Evolutionary conservation across 2,113 vertebrate species (phyloP), one percentile per base, ranked within the genome.

Genomic region (Gadus chalcogrammus): DNA sequence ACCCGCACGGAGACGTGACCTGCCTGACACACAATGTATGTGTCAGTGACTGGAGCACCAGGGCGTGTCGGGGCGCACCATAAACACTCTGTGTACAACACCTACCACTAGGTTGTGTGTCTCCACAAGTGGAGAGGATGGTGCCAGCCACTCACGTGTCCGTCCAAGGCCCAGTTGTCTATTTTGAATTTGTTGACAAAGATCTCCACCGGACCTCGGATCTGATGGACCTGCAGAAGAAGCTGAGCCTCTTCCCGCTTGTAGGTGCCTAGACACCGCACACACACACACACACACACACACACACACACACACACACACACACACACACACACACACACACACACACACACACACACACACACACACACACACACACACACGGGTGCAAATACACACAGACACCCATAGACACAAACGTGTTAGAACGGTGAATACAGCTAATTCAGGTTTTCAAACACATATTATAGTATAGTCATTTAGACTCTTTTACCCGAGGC

Each of bases 101-200:
- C 72, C 59, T 20, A 69, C 67, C 0, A 48, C 42, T 48, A 48
- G 42, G 8, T 48, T 48, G 42, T 48, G 11, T 48, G 2, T 48
- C 42, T 8, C 6, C 31, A 35, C 31, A 9, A 48, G 42, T 9
- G 42, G 11, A 48, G 42, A 13, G 5, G 55, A 38, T 48, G 15
- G 20, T 62, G 61, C 9, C 3, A 0, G 11, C 38, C 12, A 95
- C 96, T 93, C 91, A 99, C 97, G 6, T 97, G 97, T 70, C 97
- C 97, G 28, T 99, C 96, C 31, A 99, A 88, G 28, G 96, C 95
- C 97, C 96, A 98, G 79, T 97, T 96, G 61, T 98, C 94, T 0
- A 93, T 96, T 88, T 93, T 98, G 87, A 99, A 98, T 88, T 99
- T 98, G 85, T 93, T 97, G 85, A 94, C 91, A 64, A 97, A 98